A percentile compares a stretch with the other conserved stretches of the same genome.
Evolutionary conservation across 2,888 invertebrate species (phyloP).

Genomic region (Archips crataeganus): DNA sequence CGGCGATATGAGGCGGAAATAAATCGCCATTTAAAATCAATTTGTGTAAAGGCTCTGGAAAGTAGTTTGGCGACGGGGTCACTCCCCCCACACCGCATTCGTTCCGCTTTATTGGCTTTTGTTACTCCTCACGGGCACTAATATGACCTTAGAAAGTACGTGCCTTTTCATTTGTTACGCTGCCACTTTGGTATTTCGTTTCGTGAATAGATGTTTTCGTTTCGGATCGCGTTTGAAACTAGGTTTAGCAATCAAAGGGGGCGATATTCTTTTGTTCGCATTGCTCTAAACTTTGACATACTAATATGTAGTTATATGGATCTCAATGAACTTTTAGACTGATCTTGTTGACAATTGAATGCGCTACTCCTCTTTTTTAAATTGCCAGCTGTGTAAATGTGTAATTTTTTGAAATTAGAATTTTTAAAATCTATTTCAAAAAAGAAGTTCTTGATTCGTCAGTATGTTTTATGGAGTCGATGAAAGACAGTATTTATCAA

Average conservation of each 20-base stretch:
- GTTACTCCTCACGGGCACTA: conserved; percentile 33
- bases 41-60: conserved; percentile 82
- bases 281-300: not conserved
- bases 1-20: conserved; percentile 84
- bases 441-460: no score
- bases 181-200: conserved; percentile 29
- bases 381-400: no score
- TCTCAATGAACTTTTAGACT: no score
- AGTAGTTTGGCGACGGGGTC: conserved; percentile 72
- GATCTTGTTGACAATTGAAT: no score
- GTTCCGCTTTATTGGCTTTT: conserved; percentile 46
- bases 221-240: conserved; percentile 7
- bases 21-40: conserved; percentile 86
- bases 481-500: no score
- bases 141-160: conserved; percentile 42
- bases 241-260: not conserved
- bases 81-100: conserved; percentile 46
- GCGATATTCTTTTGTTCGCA: conserved; percentile 7
- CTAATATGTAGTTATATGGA: not conserved
- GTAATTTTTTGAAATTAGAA: no score
- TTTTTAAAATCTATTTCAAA: no score
- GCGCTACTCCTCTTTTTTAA: no score
- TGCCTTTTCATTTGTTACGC: conserved; percentile 34
- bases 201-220: not conserved
- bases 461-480: no score